Base-by-base conservation (phyloP, 2,888 invertebrate genomes). In the Trichopria drosophilae region DNA sequence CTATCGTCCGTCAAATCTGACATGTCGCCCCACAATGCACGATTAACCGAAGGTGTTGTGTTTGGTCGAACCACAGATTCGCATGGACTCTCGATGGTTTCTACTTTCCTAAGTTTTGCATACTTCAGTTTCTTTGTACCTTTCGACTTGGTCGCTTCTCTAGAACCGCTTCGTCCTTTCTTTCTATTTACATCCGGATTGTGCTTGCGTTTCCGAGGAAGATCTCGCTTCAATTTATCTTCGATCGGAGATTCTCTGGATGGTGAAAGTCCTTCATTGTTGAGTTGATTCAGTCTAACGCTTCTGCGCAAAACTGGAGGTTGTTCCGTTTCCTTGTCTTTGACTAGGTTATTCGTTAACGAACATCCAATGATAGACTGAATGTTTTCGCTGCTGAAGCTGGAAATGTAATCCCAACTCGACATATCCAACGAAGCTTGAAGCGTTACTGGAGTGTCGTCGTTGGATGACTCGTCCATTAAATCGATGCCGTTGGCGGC, bases 21-120 rank as follows among this genome's bases (percentile, higher is more conserved):
- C 74, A 72, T 73, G 23, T 75, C 75, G 3, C 74, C 75, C 75
- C 75, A 75, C 3, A 72, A 58, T 1, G 74, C 68, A n/a, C 75
- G 66, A 58, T 68, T 70, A 9, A 75, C 72, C 19, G 68, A 62
- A 2, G 67, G 67, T 18, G 68, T 61, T 3, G 64, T 67, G 41
- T 65, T 68, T n/a, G 60, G 51, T n/a, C n/a, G n/a, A n/a, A n/a
- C n/a, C n/a, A n/a, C n/a, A n/a, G n/a, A 13, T n/a, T 48, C 23
- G 16, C 7, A 12, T 43, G 32, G 15, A 44, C 32, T 16, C 16
- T 34, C 3, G 39, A 42, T 2, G 0, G 18, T 10, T 20, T 52
- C 23, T 29, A 28, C 5, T 37, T 26, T 36, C 24, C 28, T 15
- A 35, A 19, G 10, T 41, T 47, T 16, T 0, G 55, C 13, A 22